These are phyloP conservation scores for Pachyseris speciosa DNA, from an alignment of 64 coral and sea anemone genomes.

Conservation along the genomic window DNA sequence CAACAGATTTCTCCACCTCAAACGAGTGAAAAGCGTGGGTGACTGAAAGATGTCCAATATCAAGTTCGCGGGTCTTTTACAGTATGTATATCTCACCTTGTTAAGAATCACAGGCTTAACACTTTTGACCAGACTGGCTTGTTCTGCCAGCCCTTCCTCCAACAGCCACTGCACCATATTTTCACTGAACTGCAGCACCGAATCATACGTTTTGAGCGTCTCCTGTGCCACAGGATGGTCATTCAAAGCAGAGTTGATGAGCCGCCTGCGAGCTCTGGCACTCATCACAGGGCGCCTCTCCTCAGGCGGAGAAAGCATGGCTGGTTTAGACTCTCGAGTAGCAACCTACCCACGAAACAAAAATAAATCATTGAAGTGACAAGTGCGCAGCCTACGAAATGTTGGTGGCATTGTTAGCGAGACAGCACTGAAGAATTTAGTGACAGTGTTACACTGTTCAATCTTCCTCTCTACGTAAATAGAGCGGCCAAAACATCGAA, in stretches of 20 bases:
- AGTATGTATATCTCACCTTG: constrained; percentile 25
- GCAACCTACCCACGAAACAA: neutral
- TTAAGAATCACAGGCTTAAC: constrained; percentile 57
- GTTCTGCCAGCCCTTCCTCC: constrained; percentile 61
- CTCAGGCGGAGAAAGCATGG: constrained; percentile 33
- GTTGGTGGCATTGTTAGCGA: too few relatives aligned
- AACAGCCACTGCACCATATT: constrained; percentile 66
- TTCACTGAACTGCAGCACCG: constrained; percentile 62
- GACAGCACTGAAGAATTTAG: too few relatives aligned
- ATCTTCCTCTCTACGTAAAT: too few relatives aligned
- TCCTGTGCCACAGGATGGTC: constrained; percentile 78
- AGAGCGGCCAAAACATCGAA: too few relatives aligned
- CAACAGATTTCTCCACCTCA: too few relatives aligned
- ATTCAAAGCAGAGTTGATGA: constrained; percentile 75
- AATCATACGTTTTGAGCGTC: constrained; percentile 73
- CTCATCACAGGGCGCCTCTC: constrained; percentile 67
- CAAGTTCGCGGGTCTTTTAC: neutral
- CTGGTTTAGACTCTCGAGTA: neutral
- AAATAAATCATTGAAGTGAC: neutral
- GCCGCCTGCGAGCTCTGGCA: constrained; percentile 71
- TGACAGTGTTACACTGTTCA: too few relatives aligned
- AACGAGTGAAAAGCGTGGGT: too few relatives aligned
- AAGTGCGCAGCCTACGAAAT: too few relatives aligned
- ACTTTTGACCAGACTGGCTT: constrained; percentile 38
- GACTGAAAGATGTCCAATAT: neutral